Conservation (phyloP, 2,888 invertebrate genomes). For the Pantelozetes paolii region DNA sequence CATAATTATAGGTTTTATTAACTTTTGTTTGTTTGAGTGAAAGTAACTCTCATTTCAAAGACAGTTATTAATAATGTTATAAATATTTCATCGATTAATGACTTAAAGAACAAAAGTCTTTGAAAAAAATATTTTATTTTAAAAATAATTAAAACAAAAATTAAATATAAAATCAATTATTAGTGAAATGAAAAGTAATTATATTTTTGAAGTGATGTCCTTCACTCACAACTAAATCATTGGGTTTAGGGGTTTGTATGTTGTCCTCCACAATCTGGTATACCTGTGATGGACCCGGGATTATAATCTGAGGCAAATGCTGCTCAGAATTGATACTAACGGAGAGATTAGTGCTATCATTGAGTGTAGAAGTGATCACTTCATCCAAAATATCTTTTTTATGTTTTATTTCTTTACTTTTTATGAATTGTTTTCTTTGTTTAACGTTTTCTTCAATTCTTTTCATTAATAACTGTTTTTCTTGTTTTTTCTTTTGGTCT, state of each 20-base stretch:
- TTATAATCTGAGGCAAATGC: not conserved
- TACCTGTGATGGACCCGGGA: not conserved
- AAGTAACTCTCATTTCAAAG: too few species aligned
- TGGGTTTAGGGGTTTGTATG: not conserved
- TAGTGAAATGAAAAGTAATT: slow-evolving; percentile 4
- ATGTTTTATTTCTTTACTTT: not conserved
- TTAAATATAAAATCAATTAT: not conserved
- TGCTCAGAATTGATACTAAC: not conserved
- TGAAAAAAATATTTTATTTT: too few species aligned
- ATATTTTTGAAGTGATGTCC: slow-evolving; percentile 6
- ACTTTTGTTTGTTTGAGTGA: too few species aligned
- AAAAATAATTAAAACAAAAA: too few species aligned
- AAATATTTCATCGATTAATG: too few species aligned
- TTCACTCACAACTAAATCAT: not conserved
- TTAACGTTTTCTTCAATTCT: not conserved
- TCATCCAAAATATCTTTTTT: slow-evolving; percentile 13
- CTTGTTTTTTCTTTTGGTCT: not conserved
- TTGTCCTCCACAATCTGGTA: not conserved
- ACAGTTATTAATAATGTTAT: too few species aligned
- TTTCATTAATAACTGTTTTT: not conserved
- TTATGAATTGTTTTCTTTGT: not conserved
- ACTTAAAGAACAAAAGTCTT: too few species aligned
- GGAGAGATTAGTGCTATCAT: not conserved
- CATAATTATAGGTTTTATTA: too few species aligned
- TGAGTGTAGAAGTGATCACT: not conserved